These are phyloP conservation scores for Dryococelus australis DNA, from an alignment of 2,888 invertebrate genomes.

Conservation along the genomic window DNA sequence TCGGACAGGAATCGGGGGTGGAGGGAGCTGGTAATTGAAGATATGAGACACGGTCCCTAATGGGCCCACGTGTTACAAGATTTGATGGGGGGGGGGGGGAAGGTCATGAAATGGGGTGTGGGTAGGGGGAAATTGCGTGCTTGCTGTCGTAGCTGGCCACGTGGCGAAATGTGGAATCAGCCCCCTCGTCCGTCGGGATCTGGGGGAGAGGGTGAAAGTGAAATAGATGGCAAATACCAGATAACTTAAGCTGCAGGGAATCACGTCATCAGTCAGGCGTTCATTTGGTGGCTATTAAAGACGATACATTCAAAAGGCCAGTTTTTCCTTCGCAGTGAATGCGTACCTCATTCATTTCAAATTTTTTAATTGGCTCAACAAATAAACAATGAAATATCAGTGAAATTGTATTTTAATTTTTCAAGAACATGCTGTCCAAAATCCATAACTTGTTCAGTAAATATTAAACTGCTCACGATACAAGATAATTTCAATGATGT, in stretches of 20 bases:
- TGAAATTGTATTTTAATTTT: no score
- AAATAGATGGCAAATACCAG: not conserved
- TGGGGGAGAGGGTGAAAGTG: not conserved
- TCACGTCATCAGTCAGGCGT: not conserved
- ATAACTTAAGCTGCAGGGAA: not conserved
- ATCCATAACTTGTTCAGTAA: no score
- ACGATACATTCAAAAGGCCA: no score
- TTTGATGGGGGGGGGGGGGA: slow-evolving; percentile 32
- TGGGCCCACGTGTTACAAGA: not conserved
- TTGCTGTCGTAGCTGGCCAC: slow-evolving; percentile 11
- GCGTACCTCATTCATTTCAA: no score
- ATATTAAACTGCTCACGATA: no score
- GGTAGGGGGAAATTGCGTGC: slow-evolving; percentile 22
- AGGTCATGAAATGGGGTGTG: not conserved
- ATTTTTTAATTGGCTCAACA: no score
- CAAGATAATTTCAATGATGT: no score
- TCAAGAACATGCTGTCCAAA: no score
- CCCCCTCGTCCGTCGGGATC: not conserved
- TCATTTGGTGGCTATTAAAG: not conserved
- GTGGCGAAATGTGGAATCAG: not conserved
- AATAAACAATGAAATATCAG: no score
- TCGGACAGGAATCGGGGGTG: not conserved
- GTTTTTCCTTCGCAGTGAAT: no score
- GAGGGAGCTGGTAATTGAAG: slow-evolving; percentile 18
- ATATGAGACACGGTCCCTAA: not conserved